These are phyloP conservation scores for Aplodontia rufa DNA, from an alignment of 2,113 vertebrate species.

Conservation along the genomic window DNA sequence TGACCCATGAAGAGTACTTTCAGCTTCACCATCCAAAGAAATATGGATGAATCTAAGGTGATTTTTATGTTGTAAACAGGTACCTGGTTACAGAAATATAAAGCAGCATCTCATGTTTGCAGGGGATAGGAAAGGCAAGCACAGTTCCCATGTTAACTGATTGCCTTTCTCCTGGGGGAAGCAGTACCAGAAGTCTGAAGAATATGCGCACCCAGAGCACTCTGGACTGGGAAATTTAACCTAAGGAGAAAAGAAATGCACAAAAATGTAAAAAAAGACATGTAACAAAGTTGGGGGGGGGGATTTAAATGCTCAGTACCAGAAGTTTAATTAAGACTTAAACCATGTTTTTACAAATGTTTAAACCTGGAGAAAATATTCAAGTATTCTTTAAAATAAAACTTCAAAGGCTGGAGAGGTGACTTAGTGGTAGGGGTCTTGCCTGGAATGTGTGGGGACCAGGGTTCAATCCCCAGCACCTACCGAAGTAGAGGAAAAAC, in stretches of 20 bases:
- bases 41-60: not conserved
- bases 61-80: not conserved
- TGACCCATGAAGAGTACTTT: not conserved
- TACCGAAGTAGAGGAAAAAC: no score
- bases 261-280: not conserved
- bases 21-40: not conserved
- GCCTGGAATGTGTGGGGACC: no score
- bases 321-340: slow-evolving; percentile 28
- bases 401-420: no score
- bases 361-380: slow-evolving; percentile 34
- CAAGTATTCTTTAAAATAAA: not conserved
- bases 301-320: not conserved
- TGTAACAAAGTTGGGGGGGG: not conserved
- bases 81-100: not conserved
- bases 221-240: not conserved
- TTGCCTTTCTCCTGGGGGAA: not conserved
- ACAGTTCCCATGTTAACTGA: not conserved
- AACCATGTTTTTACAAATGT: not conserved
- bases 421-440: no score
- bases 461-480: no score
- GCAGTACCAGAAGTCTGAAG: not conserved
- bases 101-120: not conserved
- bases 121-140: not conserved
- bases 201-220: not conserved
- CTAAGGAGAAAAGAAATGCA: slow-evolving; percentile 18